Evolutionary conservation across 1,140 invertebrate species (phyloP).

Genomic region (Saccostrea echinata): DNA sequence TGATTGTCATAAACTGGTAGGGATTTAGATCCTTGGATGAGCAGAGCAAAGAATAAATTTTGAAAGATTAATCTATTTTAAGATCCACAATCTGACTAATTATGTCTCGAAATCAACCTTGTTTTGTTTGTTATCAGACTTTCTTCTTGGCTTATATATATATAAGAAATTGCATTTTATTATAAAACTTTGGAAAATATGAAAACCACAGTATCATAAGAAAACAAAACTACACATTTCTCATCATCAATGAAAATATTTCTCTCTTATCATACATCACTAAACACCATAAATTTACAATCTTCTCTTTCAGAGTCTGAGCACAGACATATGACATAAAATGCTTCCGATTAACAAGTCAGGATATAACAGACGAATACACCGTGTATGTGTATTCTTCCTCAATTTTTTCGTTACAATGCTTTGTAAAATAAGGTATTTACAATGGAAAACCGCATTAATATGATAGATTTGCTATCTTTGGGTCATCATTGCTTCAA

Average conservation of each 20-base stretch:
- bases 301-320: not conserved
- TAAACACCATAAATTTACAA: not conserved
- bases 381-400: not conserved
- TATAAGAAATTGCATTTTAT: too few species aligned
- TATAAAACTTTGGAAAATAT: too few species aligned
- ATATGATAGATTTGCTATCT: not conserved
- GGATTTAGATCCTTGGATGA: too few species aligned
- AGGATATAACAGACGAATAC: not conserved
- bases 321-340: not conserved
- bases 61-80: too few species aligned
- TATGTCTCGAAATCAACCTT: too few species aligned
- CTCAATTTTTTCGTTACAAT: not conserved
- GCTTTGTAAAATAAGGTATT: not conserved
- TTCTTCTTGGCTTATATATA: too few species aligned
- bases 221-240: not conserved
- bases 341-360: not conserved
- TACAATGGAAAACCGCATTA: not conserved
- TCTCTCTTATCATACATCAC: not conserved
- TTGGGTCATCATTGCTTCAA: constrained; percentile 29
- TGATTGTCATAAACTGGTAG: too few species aligned
- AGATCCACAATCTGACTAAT: too few species aligned
- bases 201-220: too few species aligned
- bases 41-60: too few species aligned
- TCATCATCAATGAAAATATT: not conserved
- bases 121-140: too few species aligned